These are phyloP conservation scores for Ditula angustiorana DNA, from an alignment of 2,888 invertebrate species.

Conservation along the genomic window DNA sequence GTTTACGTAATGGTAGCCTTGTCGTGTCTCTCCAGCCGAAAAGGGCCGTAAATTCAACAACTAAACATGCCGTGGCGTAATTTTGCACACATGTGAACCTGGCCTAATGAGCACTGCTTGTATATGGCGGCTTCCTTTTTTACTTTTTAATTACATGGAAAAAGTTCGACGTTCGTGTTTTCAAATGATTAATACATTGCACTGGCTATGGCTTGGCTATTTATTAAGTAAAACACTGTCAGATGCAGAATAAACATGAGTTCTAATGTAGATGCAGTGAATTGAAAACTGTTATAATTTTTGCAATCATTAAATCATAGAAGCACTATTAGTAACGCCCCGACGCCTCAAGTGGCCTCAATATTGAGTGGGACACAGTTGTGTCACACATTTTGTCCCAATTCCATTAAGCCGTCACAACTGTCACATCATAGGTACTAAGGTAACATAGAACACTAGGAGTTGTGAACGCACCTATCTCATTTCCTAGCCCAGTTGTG, in stretches of 20 bases:
- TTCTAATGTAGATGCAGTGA: conserved; percentile 22
- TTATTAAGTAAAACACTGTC: conserved; percentile 30
- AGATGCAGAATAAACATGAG: conserved; percentile 30
- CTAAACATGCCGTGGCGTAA: not conserved
- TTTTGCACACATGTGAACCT: not conserved
- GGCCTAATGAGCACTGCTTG: not conserved
- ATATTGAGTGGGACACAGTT: not conserved
- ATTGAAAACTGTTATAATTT: not conserved
- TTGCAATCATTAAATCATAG: not conserved
- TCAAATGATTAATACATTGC: conserved; percentile 31
- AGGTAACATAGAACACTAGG: conserved; percentile 60
- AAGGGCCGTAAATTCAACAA: not conserved
- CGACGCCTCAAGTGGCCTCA: too few relatives aligned
- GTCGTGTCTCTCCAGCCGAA: not conserved
- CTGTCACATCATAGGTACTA: conserved; percentile 53
- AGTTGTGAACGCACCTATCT: conserved; percentile 79
- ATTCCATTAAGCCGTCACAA: conserved; percentile 62
- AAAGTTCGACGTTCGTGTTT: conserved; percentile 31
- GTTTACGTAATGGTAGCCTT: not conserved
- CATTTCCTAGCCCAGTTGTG: conserved; percentile 85
- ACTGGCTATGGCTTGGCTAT: not conserved
- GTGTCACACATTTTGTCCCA: conserved; percentile 55
- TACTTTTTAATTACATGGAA: conserved; percentile 31
- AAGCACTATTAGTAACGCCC: not conserved
- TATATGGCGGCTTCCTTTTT: conserved; percentile 18